Conservation (phyloP, 2,888 invertebrate species). For the Ceraclea dissimilis region DNA sequence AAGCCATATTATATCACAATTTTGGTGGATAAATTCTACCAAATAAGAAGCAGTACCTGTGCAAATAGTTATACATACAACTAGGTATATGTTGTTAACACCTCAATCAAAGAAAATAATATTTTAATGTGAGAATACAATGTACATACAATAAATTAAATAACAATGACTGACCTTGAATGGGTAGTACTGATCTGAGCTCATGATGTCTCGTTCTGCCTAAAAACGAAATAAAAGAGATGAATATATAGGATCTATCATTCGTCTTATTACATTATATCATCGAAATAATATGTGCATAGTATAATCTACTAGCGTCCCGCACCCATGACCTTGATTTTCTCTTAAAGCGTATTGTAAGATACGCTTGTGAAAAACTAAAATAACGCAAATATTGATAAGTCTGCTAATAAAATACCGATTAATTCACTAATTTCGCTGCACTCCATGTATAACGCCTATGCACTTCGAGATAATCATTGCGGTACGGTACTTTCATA, state of each 20-base stretch:
- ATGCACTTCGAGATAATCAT: background rate
- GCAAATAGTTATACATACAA: no score
- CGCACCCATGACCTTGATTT: conserved; percentile 1
- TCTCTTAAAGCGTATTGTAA: no score
- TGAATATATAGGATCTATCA: background rate
- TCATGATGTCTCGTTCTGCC: conserved; percentile 52
- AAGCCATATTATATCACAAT: no score
- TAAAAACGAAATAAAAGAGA: conserved; percentile 22
- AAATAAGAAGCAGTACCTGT: no score
- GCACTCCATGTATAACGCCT: background rate
- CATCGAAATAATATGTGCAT: background rate
- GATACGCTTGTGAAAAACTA: background rate
- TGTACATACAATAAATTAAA: no score
- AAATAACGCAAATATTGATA: no score
- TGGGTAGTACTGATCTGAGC: conserved; percentile 77
- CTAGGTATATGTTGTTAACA: no score
- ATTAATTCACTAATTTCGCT: no score
- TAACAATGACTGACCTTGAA: conserved; percentile 61
- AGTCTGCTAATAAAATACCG: no score
- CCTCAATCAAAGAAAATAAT: no score
- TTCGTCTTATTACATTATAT: background rate
- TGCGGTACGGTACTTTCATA: background rate
- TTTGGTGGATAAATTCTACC: no score
- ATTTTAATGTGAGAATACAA: no score
- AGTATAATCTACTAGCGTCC: background rate